Base-by-base conservation (phyloP, 2,888 invertebrate genomes). In the Parnassius mnemosyne region DNA sequence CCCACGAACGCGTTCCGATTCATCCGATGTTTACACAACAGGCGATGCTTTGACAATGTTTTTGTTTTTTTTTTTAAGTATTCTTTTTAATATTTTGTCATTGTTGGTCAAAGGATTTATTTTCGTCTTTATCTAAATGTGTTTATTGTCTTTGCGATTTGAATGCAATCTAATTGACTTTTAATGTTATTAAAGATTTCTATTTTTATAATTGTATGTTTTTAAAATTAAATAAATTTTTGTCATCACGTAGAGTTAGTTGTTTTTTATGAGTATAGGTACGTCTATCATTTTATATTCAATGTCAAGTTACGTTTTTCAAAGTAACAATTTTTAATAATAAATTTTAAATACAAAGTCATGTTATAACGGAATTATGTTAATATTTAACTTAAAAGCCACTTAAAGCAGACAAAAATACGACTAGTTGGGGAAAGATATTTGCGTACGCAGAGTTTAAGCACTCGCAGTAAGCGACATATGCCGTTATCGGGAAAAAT, bases 21-120 rank as follows among this genome's bases (percentile, higher is more conserved):
- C 78, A 76, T 70, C 83, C 86, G 84, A 85, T 90, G 89, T 90
- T 89, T 85, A 89, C 87, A 84, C 86, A 86, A 87, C 87, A 87
- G 80, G 69, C 77, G 74, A 76, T 69, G 73, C 75, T 50, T 73
- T 75, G 70, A 71, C 76, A 72, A 75, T 55, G 41, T 55, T 78
- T 85, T 79, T 80, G 77, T 74, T 61, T 75, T 75, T 76, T 78
- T 76, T 73, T 76, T 70, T 74, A 70, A 79, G 79, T 75, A 68
- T 67, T 66, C 74, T 71, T 70, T 70, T 73, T 71, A 69, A 63
- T 71, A 68, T 73, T 72, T 69, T 65, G 68, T 67, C 75, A 78
- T 79, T 65, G 72, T 76, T 47, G 10, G 20, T 12, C n/a, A 34
- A 53, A 53, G 20, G 46, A 42, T 55, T n/a, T 54, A 41, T 47